Base-by-base conservation (phyloP, 2,113 vertebrate genomes). In the Catharus bicknelli region DNA sequence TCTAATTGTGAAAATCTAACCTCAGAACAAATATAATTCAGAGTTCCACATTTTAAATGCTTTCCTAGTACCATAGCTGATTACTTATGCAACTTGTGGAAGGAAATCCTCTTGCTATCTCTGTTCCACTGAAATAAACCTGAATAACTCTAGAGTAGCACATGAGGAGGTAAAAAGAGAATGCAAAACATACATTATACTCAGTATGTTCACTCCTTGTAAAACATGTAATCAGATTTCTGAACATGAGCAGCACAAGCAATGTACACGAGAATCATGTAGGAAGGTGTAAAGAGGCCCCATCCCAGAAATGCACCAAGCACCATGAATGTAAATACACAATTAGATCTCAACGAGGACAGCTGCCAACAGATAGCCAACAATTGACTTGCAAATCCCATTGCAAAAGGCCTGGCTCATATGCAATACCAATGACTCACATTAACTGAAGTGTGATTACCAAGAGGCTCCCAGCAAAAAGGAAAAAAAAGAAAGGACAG, bases 181-280 rank as follows among this genome's bases (percentile, higher is more conserved):
- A 85, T 0, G 0, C 4, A 69, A 58, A 79, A 58, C 62, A 59
- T 10, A 0, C 0, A 48, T 54, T 34, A 66, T 2, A 29, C 6
- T 57, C 10, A 34, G 42, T 4, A 48, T 1, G 4, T 5, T 57
- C 27, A 25, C n/a, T 54, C 55, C 55, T 32, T 54, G 42, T 47
- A 69, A 72, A 88, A 57, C 36, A 87, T 2, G 40, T 32, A 16
- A 80, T 19, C 22, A 77, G 45, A 27, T 14, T 83, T 64, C 47
- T 73, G 34, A 61, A 30, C 21, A 42, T 1, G 1, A 76, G 47
- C 43, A 68, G 36, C 10, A 50, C 13, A 36, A 89, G 62, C 64
- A 87, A 54, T 0, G 4, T 17, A 91, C 0, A 2, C 18, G 32
- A 36, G 45, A n/a, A 59, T 30, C 59, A 40, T 0, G 2, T 7